Conservation (phyloP, 2,797 vertebrate genomes). For the Enteromius radiatus region DNA sequence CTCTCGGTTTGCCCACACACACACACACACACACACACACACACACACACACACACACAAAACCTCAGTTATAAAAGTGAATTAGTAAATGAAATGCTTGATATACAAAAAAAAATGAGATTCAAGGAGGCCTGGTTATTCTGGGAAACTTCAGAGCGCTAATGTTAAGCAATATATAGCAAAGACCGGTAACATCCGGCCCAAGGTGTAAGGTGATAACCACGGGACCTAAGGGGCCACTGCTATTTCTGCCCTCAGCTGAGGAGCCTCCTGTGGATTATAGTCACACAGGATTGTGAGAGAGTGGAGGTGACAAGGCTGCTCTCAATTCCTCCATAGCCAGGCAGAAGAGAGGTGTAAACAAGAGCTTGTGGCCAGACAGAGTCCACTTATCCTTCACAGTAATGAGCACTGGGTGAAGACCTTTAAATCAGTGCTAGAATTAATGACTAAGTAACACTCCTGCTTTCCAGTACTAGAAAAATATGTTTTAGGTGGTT, state of each 20-base stretch:
- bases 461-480: background rate
- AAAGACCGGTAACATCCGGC: constrained; percentile 27
- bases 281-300: constrained; percentile 67
- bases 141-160: background rate
- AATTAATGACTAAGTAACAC: constrained; percentile 33
- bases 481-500: background rate
- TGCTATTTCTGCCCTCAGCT: constrained; percentile 68
- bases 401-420: constrained; percentile 26
- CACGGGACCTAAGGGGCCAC: constrained; percentile 59
- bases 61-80: background rate
- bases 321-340: constrained; percentile 43
- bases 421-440: constrained; percentile 28
- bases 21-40: background rate
- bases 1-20: background rate
- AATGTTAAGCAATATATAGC: constrained; percentile 48
- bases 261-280: constrained; percentile 61
- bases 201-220: constrained; percentile 59
- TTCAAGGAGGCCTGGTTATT: background rate
- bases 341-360: constrained; percentile 45
- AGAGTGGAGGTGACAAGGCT: constrained; percentile 62
- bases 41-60: too few species aligned
- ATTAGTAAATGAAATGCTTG: background rate
- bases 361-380: constrained; percentile 27
- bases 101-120: constrained; percentile 3
- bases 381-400: constrained; percentile 35